Evolutionary conservation across 2,888 invertebrate genomes (phyloP), one percentile per base, ranked within the genome.

Genomic region (Trachelus troglodyta): DNA sequence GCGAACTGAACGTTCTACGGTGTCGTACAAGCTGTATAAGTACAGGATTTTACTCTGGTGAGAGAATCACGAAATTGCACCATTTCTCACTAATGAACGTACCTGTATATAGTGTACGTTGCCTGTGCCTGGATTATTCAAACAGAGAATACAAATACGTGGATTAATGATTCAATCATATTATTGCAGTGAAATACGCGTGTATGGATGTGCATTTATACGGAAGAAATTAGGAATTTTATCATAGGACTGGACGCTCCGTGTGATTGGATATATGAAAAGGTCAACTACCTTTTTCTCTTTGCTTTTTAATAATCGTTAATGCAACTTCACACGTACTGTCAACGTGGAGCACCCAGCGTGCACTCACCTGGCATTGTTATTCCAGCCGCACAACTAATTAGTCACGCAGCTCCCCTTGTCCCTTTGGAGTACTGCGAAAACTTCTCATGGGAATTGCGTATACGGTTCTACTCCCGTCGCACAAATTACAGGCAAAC

Each of bases 81-180:
- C 31, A 71, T 71, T 71, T 71, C 71, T 71, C 71, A 34, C 71
- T 71, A 71, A 71, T 71, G 71, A 71, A 71, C 12, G 71, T 34
- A 9, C 56, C 56, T 56, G 6, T 2, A 23, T 23, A 40, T 40
- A 56, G 23, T 23, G 23, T 23, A 56, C 56, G 23, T 56, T 56
- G 56, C 23, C 9, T 56, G 6, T 15, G 56, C 23, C 23, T 23
- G 6, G 56, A 56, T 23, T 56, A 56, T 56, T 9, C 56, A 56
- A 56, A 9, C 23, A 23, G 56, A 23, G 56, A 2, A 56, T 23
- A 56, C 56, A 56, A 56, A 23, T 56, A 23, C 23, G 56, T 56
- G 23, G 23, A 23, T 56, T 56, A 56, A 56, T 56, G 9, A 56
- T 23, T 23, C 56, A 56, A 56, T 56, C 6, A 56, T 56, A 23